A percentile compares a stretch with the other conserved stretches of the same genome.
These are phyloP conservation scores for Myotis myotis DNA, from an alignment of 2,797 vertebrate species.

Conservation along the genomic window DNA sequence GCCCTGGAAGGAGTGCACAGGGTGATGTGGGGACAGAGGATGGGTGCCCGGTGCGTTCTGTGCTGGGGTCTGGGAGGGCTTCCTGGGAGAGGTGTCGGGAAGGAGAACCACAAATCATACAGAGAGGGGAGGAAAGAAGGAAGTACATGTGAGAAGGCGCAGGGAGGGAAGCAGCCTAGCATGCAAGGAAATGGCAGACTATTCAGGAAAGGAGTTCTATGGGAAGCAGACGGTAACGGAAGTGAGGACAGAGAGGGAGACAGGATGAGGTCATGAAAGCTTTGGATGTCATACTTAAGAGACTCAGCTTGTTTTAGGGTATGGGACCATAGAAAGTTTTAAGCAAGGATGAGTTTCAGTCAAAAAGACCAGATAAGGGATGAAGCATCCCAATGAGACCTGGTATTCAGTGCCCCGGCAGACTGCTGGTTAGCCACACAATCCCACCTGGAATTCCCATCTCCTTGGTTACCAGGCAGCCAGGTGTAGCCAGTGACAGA, in stretches of 20 bases:
- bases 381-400: background rate
- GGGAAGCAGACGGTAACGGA: background rate
- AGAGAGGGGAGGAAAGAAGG: background rate
- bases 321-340: background rate
- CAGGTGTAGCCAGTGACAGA: background rate
- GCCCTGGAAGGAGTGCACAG: too few species aligned
- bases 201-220: background rate
- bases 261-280: background rate
- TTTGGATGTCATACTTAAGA: background rate
- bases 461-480: background rate
- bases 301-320: background rate
- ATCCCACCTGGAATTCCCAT: background rate
- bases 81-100: background rate
- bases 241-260: background rate
- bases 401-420: background rate
- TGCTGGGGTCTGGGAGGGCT: background rate
- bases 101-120: background rate
- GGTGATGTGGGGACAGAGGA: background rate
- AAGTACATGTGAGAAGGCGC: background rate
- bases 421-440: background rate
- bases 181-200: background rate
- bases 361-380: background rate
- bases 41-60: accelerated
- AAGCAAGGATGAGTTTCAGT: background rate
- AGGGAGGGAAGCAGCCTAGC: background rate